Percentiles rank a stretch among this genome's conserved stretches.
Conservation (phyloP, 2,888 invertebrate genomes). For the Lasius fuliginosus region DNA sequence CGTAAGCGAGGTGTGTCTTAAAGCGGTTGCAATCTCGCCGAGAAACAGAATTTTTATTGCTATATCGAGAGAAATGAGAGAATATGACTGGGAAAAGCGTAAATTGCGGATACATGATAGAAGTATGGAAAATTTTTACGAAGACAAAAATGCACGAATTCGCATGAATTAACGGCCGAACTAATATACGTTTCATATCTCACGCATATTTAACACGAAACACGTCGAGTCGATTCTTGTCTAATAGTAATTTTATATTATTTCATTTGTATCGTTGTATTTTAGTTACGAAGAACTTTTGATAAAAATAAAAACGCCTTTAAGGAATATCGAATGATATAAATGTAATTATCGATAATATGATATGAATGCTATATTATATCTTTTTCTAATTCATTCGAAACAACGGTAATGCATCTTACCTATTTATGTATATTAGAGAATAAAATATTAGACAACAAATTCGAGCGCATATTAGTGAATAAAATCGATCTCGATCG, state of each 20-base stretch:
- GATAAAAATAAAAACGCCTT: background rate
- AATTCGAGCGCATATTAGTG: background rate
- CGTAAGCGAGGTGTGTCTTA: constrained; percentile 34
- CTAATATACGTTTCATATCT: background rate
- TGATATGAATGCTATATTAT: too few relatives aligned
- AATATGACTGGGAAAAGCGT: constrained; percentile 18
- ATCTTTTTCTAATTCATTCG: background rate
- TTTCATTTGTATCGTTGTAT: background rate
- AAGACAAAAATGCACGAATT: background rate
- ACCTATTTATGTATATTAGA: background rate
- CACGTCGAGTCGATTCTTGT: background rate
- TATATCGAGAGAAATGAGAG: constrained; percentile 30
- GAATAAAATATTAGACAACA: too few relatives aligned
- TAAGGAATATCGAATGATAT: background rate
- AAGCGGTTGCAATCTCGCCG: constrained; percentile 21
- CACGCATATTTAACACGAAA: background rate
- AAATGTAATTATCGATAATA: background rate
- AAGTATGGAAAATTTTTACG: background rate
- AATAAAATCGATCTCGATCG: background rate
- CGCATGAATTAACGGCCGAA: background rate
- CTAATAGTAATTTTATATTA: background rate
- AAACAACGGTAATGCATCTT: background rate
- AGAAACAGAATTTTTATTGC: constrained; percentile 46
- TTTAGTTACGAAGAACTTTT: background rate
- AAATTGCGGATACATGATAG: background rate